Base-by-base conservation (phyloP, 2,113 vertebrate species). In the Oncorhynchus nerka region DNA sequence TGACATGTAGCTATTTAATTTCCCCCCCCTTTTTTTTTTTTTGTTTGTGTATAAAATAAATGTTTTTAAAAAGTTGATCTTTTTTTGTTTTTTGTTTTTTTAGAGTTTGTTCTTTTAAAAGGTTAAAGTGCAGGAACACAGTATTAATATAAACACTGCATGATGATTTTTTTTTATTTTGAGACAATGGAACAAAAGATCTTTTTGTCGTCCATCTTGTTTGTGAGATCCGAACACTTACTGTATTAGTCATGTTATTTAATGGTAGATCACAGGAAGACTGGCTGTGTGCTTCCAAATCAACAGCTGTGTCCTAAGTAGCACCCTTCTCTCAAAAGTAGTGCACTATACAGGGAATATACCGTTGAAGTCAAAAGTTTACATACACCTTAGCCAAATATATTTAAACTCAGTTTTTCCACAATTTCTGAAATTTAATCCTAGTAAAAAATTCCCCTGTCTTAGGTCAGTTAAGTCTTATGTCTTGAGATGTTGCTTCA, bases 1-100 rank as follows among this genome's bases (percentile, higher is more conserved):
- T 99, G 97, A 99, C 95, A 95, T 99, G 97, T 99, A 99, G 97
- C 95, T 99, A 99, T 99, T 99, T 98, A 99, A 99, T 99, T 95
- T 90, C 1, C 9, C 39, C 89, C 94, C 94, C 93, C 92, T 92
- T 92, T 92, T 95, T 90, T 81, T 92, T 92, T 92, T 95, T 90
- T 81, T 92, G 93, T 92, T 73, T 87, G 83, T 79, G 83, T 84
- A 20, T 20, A 95, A 97, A 99, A 45, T 9, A 45, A 28, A 28
- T 28, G 28, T 28, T 28, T 28, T 28, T 4, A 28, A 45, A 98
- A 99, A 99, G 96, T 98, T 99, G 95, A 97, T 97, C 96, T 99
- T 98, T 98, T 94, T 39, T n/a, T n/a, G n/a, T n/a, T 45, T 11
- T 93, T 11, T 11, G 93, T 88, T 83, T 92, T 91, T 89, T 89